These are phyloP conservation scores for Plectus sambesii DNA, from an alignment of 1,140 invertebrate genomes.

Conservation along the genomic window DNA sequence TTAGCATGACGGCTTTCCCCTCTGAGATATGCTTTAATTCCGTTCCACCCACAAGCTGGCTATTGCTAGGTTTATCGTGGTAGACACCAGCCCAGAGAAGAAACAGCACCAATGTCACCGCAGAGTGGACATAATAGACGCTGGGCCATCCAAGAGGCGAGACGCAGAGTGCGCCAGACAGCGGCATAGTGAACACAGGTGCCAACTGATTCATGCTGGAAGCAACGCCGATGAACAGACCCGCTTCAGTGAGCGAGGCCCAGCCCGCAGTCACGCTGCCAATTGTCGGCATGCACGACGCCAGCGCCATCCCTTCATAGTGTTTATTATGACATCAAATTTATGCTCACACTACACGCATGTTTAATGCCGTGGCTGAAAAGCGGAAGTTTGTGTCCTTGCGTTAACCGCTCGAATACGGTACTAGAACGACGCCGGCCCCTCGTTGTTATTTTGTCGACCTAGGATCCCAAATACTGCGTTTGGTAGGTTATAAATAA, in stretches of 20 bases:
- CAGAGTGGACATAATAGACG: constrained; percentile 20
- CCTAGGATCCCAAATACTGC: too few species aligned
- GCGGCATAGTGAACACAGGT: constrained; percentile 18
- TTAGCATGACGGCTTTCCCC: too few species aligned
- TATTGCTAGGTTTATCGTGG: constrained; percentile 13
- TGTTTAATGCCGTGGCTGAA: too few species aligned
- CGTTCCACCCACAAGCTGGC: constrained; percentile 9
- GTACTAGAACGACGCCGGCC: too few species aligned
- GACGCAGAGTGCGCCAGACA: constrained; percentile 13
- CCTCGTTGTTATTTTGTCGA: too few species aligned
- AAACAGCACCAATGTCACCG: constrained; percentile 9
- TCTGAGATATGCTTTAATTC: constrained; percentile 7
- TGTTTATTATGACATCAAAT: too few species aligned
- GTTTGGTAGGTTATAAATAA: too few species aligned
- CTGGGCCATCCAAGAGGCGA: constrained; percentile 17
- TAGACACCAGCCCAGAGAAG: constrained; percentile 19
- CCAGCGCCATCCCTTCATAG: constrained; percentile 5
- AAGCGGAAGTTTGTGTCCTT: too few species aligned
- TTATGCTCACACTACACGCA: too few species aligned
- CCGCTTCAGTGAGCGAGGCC: constrained; percentile 6
- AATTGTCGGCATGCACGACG: constrained; percentile 17
- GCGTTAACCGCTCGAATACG: too few species aligned
- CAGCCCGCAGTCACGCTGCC: constrained; percentile 9
- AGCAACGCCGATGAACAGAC: constrained; percentile 17
- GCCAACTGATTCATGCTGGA: constrained; percentile 21